Evolutionary conservation across 1,140 invertebrate species (phyloP).

Genomic region (Neodiprion fabricii): DNA sequence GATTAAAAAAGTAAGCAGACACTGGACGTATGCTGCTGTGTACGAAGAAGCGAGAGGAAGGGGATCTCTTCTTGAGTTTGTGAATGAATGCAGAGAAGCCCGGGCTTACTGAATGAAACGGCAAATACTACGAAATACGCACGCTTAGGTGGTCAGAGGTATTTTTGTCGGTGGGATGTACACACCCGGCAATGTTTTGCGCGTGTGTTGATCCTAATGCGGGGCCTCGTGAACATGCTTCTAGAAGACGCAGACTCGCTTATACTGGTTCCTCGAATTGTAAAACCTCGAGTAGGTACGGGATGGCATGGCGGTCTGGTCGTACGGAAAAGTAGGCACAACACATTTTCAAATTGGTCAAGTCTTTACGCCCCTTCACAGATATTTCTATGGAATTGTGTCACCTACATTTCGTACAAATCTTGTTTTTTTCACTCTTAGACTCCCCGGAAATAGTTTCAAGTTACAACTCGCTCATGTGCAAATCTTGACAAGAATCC

Average conservation of each 20-base stretch:
- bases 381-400: background rate
- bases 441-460: background rate
- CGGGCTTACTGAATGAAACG: background rate
- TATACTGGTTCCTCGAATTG: background rate
- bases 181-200: background rate
- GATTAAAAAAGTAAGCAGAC: conserved; percentile 7
- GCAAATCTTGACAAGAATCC: too few relatives aligned
- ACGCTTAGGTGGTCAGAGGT: background rate
- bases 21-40: background rate
- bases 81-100: background rate
- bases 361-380: background rate
- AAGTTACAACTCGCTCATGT: background rate
- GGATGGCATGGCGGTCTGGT: background rate
- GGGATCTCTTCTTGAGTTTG: background rate
- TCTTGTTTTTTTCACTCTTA: background rate
- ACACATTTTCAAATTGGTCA: background rate
- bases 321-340: conserved; percentile 1
- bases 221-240: background rate
- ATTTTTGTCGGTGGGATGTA: background rate
- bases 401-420: background rate
- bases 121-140: conserved; percentile 7
- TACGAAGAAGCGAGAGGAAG: background rate
- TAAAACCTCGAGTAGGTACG: background rate
- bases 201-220: background rate
- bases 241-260: background rate